phyloP scores from a whole-genome alignment of 1,140 invertebrate genomes.

The Drosophila nigrodunni region DNA sequence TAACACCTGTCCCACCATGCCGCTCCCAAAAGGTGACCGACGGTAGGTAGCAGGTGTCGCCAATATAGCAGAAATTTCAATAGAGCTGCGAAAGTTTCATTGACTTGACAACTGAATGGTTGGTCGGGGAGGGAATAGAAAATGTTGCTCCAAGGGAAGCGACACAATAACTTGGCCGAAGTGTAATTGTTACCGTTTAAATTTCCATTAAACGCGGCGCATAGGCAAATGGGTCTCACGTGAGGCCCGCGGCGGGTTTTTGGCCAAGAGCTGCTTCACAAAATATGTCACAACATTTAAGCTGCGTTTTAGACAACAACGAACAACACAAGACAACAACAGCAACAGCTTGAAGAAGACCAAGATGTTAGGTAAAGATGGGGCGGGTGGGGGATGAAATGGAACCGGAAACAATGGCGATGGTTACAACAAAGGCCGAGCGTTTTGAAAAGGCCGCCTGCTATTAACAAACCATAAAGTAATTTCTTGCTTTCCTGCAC shows the following conservation, averaged over 20 bases:
- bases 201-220: constrained; percentile 73
- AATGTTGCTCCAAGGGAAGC: not conserved
- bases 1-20: not conserved
- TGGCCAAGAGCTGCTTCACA: constrained; percentile 23
- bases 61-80: constrained; percentile 67
- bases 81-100: constrained; percentile 73
- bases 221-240: constrained; percentile 56
- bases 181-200: constrained; percentile 82
- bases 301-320: constrained; percentile 56
- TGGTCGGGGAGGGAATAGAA: not conserved
- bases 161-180: constrained; percentile 40
- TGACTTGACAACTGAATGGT: constrained; percentile 67
- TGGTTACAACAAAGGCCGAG: constrained; percentile 46
- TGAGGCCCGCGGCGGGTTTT: constrained; percentile 12
- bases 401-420: constrained; percentile 44
- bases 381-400: not conserved
- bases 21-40: not conserved
- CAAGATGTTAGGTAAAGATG: not conserved
- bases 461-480: constrained; percentile 83
- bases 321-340: constrained; percentile 34
- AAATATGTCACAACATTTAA: constrained; percentile 81
- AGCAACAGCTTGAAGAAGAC: constrained; percentile 20
- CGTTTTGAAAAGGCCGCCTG: constrained; percentile 66
- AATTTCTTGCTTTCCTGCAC: constrained; percentile 83
- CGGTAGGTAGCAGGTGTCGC: constrained; percentile 59